Conservation (phyloP, 2,888 invertebrate genomes). For the Drepanosiphum platanoidis region DNA sequence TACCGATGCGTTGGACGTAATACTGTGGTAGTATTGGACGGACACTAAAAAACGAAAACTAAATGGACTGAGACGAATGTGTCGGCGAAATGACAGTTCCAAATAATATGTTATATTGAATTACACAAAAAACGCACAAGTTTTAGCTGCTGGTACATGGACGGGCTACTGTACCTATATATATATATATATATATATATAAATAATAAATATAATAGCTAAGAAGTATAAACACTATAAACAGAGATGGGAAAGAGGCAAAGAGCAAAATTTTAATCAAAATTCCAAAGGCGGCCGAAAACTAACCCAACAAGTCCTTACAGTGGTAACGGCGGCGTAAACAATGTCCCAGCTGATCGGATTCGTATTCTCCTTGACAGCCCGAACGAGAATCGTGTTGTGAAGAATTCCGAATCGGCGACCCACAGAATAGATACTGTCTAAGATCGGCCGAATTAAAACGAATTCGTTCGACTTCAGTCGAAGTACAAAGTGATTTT, state of each 20-base stretch:
- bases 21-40: not conserved
- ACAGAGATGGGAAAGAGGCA: not conserved
- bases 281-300: slow-evolving; percentile 34
- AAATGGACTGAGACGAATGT: not conserved
- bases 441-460: too few species aligned
- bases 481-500: not conserved
- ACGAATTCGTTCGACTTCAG: too few species aligned
- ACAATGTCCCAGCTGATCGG: slow-evolving; percentile 5
- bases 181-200: too few species aligned
- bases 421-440: too few species aligned
- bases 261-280: slow-evolving; percentile 21
- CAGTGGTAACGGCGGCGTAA: slow-evolving; percentile 5
- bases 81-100: not conserved
- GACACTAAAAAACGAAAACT: not conserved
- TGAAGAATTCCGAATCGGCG: not conserved
- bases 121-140: not conserved
- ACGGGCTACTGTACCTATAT: too few species aligned
- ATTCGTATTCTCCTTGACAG: slow-evolving; percentile 25
- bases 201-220: too few species aligned
- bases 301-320: slow-evolving; percentile 26
- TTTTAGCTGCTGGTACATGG: too few species aligned
- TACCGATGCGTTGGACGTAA: not conserved
- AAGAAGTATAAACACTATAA: slow-evolving; percentile 10
- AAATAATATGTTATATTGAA: too few species aligned
- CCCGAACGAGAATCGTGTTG: not conserved